These are phyloP conservation scores for Leucoptera coffeella DNA, from an alignment of 2,888 invertebrate species.

Conservation along the genomic window DNA sequence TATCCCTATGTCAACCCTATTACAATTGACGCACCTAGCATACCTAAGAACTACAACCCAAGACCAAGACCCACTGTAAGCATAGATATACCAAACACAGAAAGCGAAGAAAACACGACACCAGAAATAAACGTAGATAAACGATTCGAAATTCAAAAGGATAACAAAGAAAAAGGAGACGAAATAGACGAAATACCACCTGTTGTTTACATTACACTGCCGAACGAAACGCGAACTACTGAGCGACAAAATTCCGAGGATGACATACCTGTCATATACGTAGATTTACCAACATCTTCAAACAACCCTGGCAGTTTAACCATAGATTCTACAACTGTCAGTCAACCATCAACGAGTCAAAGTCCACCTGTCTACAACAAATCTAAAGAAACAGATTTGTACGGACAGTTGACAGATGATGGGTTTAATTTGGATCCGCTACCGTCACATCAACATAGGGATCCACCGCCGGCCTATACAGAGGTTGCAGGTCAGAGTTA, in stretches of 20 bases:
- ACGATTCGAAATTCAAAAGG: not conserved
- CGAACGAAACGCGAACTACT: not conserved
- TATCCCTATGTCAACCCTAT: conserved; percentile 23
- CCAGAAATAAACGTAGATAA: not conserved
- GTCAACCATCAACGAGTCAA: too few relatives aligned
- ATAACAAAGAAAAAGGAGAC: not conserved
- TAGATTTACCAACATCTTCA: not conserved
- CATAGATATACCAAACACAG: not conserved
- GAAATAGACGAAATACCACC: conserved; percentile 1
- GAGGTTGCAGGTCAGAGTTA: conserved; percentile 9
- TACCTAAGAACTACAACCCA: too few relatives aligned
- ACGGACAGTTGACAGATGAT: conserved; percentile 9
- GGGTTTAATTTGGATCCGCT: conserved; percentile 15
- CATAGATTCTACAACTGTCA: too few relatives aligned
- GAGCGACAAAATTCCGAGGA: not conserved
- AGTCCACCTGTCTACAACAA: not conserved
- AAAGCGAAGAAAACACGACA: not conserved
- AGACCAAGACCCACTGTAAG: conserved; percentile 9
- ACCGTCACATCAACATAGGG: conserved; percentile 18
- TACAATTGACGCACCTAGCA: conserved; percentile 16
- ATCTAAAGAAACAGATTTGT: not conserved
- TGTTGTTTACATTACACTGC: conserved; percentile 1
- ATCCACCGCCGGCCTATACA: conserved; percentile 29
- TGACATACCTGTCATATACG: not conserved
- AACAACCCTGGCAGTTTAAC: too few relatives aligned